phyloP scores from a whole-genome alignment of 2,113 vertebrate species.

The Pyxicephalus adspersus region DNA sequence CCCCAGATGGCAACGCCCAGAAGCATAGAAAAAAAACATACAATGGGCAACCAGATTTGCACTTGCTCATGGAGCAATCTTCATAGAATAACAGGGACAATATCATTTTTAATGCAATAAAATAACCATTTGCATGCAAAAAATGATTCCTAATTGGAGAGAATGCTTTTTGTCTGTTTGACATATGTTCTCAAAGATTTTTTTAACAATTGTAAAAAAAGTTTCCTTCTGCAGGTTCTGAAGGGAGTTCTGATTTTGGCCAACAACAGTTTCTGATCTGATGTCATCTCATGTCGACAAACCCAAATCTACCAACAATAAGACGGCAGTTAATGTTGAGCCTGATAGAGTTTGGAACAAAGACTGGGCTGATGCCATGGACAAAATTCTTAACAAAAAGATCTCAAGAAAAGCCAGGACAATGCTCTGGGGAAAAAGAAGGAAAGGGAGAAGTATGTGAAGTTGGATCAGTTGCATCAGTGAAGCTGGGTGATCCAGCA shows the following conservation, averaged over 20 bases:
- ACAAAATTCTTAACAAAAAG: slow-evolving; percentile 88
- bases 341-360: slow-evolving; percentile 63
- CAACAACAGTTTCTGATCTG: slow-evolving; percentile 62
- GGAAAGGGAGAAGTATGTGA: slow-evolving; percentile 74
- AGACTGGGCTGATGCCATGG: slow-evolving; percentile 96
- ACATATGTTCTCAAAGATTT: background rate
- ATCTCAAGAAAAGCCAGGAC: slow-evolving; percentile 69
- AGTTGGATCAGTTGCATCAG: too few species aligned
- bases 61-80: too few species aligned
- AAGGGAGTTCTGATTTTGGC: slow-evolving; percentile 61
- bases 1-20: too few species aligned
- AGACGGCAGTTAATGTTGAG: slow-evolving; percentile 43
- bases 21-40: too few species aligned
- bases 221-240: slow-evolving; percentile 50
- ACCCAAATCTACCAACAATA: slow-evolving; percentile 53
- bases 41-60: too few species aligned
- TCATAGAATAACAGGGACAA: too few species aligned
- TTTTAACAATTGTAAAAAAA: background rate
- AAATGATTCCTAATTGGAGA: too few species aligned
- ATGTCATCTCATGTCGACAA: slow-evolving; percentile 70
- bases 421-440: slow-evolving; percentile 81
- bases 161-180: background rate
- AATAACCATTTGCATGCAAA: too few species aligned
- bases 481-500: too few species aligned
- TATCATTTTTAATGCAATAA: too few species aligned